A percentile compares a stretch with the other conserved stretches of the same genome.
Evolutionary conservation across 2,797 vertebrate genomes (phyloP).

Genomic region (Chromobotia macracanthus): DNA sequence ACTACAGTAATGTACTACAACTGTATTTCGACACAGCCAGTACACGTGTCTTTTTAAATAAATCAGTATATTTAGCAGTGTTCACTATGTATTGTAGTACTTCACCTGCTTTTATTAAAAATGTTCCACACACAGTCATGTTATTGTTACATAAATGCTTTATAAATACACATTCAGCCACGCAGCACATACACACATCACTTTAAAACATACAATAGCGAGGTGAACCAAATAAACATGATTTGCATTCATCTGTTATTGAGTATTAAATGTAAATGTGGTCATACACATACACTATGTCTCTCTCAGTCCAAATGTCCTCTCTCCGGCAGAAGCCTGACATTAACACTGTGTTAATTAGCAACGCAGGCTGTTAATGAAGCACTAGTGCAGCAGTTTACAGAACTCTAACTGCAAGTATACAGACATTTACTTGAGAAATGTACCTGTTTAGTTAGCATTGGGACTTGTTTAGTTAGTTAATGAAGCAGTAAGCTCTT

Average conservation of each 20-base stretch:
- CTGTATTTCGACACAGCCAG: neutral
- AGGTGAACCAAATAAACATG: conserved; percentile 3
- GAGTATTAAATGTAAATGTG: conserved; percentile 2
- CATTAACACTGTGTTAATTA: conserved; percentile 34
- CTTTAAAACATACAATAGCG: neutral
- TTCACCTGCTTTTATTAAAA: neutral
- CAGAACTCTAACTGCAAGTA: neutral
- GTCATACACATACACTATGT: neutral
- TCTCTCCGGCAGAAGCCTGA: conserved; percentile 17
- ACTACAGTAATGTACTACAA: no score
- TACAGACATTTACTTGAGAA: neutral
- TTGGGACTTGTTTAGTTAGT: conserved; percentile 3
- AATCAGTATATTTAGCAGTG: neutral
- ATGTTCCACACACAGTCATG: neutral
- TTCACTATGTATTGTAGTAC: neutral
- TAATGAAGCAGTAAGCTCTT: conserved; percentile 10
- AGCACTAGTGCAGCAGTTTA: neutral
- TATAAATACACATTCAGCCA: neutral
- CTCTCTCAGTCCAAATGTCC: conserved; percentile 8
- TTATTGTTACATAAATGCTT: neutral
- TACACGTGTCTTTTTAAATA: neutral
- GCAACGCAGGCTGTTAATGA: neutral
- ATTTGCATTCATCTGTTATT: neutral
- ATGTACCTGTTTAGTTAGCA: neutral
- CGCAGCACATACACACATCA: neutral